phyloP scores from a whole-genome alignment of 2,113 vertebrate species.

The Ondatra zibethicus region DNA sequence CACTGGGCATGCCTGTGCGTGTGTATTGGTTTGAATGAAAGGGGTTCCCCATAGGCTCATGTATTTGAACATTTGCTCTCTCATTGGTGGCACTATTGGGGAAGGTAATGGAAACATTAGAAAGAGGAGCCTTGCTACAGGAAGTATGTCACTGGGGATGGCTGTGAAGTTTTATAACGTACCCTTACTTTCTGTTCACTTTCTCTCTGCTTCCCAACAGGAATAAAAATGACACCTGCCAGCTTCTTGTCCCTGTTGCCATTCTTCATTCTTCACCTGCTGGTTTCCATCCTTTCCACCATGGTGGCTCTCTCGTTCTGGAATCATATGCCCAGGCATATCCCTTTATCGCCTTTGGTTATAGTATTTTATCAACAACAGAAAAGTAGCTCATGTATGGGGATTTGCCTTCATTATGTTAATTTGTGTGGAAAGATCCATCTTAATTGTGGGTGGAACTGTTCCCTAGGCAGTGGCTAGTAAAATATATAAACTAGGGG shows the following conservation, averaged over 20 bases:
- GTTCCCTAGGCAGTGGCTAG: neutral
- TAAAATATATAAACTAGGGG: neutral
- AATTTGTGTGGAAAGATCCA: neutral
- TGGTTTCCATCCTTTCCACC: neutral
- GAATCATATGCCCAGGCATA: neutral
- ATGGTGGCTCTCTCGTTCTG: neutral
- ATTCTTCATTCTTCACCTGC: neutral
- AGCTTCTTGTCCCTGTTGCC: neutral
- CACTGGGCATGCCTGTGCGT: neutral
- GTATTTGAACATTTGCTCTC: neutral
- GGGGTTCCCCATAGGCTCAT: neutral
- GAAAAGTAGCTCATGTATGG: neutral
- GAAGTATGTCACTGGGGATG: neutral
- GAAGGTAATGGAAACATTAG: neutral
- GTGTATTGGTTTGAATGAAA: neutral
- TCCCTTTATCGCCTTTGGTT: neutral
- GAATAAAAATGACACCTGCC: neutral
- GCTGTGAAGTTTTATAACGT: neutral
- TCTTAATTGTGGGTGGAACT: neutral
- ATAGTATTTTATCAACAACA: neutral
- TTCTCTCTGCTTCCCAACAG: neutral
- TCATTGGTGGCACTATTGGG: neutral
- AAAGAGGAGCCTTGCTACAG: neutral
- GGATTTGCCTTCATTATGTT: neutral
- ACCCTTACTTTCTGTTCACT: neutral